These are phyloP conservation scores for Pangasius krempfi DNA, from an alignment of 2,797 vertebrate species.

Conservation along the genomic window DNA sequence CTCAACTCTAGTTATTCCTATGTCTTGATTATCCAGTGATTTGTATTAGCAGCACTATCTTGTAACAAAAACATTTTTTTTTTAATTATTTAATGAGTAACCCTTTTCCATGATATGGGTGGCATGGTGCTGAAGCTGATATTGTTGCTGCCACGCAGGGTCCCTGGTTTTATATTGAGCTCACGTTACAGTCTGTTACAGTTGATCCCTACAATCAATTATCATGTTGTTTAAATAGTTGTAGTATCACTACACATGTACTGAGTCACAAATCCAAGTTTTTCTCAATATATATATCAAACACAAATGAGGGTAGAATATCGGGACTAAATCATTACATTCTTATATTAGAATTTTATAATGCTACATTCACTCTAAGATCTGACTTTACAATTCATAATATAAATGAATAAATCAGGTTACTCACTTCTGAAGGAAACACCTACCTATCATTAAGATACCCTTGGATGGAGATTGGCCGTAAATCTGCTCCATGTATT, in stretches of 20 bases:
- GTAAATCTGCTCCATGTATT: slow-evolving; percentile 90
- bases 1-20: not conserved
- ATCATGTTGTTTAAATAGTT: not conserved
- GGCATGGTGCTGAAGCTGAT: not conserved
- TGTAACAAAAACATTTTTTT: not conserved
- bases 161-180: not conserved
- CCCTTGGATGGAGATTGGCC: slow-evolving; percentile 88
- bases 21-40: not conserved
- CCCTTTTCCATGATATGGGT: not conserved
- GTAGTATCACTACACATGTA: not conserved
- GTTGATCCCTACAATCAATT: not conserved
- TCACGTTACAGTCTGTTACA: not conserved
- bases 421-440: not conserved
- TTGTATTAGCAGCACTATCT: not conserved
- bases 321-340: not conserved
- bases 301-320: not conserved
- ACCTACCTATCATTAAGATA: slow-evolving; percentile 81
- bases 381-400: not conserved
- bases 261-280: not conserved
- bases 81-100: not conserved
- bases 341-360: not conserved
- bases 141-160: not conserved
- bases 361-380: not conserved
- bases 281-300: not conserved
- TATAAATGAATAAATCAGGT: not conserved